Conservation (phyloP, 2,888 invertebrate species). For the Caenorhabditis doughertyi region DNA sequence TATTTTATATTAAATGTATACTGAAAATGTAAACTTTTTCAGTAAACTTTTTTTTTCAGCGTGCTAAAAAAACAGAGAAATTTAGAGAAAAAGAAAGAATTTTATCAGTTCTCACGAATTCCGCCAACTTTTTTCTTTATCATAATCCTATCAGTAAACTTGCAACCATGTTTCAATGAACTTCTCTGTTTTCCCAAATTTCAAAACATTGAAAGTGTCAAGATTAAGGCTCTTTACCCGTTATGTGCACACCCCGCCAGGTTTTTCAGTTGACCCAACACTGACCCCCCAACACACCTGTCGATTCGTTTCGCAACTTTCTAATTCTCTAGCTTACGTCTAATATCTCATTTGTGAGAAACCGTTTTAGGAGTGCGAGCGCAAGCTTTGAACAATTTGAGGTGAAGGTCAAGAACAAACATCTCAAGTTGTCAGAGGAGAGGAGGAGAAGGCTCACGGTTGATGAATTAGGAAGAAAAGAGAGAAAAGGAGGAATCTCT, state of each 20-base stretch:
- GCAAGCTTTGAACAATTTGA: conserved; percentile 28
- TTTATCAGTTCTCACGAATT: too few relatives aligned
- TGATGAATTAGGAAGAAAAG: conserved; percentile 6
- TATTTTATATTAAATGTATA: too few relatives aligned
- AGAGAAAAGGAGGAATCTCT: neutral
- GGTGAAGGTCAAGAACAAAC: conserved; percentile 44
- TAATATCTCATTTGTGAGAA: conserved; percentile 32
- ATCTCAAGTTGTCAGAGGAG: conserved; percentile 56
- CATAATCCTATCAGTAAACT: neutral
- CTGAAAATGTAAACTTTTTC: too few relatives aligned
- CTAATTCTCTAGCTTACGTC: conserved; percentile 18
- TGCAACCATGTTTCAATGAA: neutral
- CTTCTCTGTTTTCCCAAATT: neutral
- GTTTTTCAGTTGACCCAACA: conserved; percentile 1
- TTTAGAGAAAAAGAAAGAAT: too few relatives aligned
- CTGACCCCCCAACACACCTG: conserved; percentile 28
- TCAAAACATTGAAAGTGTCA: conserved; percentile 7
- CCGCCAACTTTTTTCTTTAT: too few relatives aligned
- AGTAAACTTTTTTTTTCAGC: too few relatives aligned
- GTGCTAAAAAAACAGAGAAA: too few relatives aligned
- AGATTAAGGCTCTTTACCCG: conserved; percentile 19
- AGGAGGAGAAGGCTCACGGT: conserved; percentile 20
- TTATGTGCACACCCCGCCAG: neutral
- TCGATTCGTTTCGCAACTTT: conserved; percentile 11
- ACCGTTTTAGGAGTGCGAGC: conserved; percentile 6